Conservation (phyloP, 2,888 invertebrate species). For the Diarsia brunnea region DNA sequence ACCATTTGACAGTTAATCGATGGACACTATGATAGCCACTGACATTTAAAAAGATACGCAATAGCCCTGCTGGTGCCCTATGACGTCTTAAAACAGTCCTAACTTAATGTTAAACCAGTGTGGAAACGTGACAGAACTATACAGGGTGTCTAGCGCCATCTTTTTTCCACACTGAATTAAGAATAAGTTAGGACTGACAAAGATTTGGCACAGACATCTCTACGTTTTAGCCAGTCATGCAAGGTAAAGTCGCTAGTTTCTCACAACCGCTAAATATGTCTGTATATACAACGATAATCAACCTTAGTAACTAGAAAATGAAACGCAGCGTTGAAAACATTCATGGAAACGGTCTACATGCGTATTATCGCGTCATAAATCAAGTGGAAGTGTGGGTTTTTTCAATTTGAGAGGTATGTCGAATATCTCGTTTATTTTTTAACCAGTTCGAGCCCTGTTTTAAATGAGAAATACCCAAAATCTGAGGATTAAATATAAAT, state of each 20-base stretch:
- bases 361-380: slow-evolving; percentile 25
- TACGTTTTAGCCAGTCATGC: not conserved
- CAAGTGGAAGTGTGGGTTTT: slow-evolving; percentile 35
- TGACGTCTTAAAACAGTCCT: too few relatives aligned
- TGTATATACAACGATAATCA: not conserved
- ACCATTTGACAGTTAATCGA: too few relatives aligned
- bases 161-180: too few relatives aligned
- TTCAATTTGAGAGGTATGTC: slow-evolving; percentile 20
- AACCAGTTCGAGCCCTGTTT: not conserved
- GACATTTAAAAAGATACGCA: too few relatives aligned
- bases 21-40: too few relatives aligned
- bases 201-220: not conserved
- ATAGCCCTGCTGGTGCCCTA: too few relatives aligned
- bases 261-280: not conserved
- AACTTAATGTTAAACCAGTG: too few relatives aligned
- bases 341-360: slow-evolving; percentile 19
- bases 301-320: slow-evolving; percentile 9
- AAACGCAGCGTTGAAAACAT: slow-evolving; percentile 25
- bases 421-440: not conserved
- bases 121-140: too few relatives aligned
- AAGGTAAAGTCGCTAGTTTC: not conserved
- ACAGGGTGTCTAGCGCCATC: too few relatives aligned
- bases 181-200: too few relatives aligned
- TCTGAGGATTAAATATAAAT: not conserved
- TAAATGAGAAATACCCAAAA: not conserved